Evolutionary conservation across 2,113 vertebrate genomes (phyloP), one percentile per base, ranked within the genome.

Genomic region (Acinonyx jubatus): DNA sequence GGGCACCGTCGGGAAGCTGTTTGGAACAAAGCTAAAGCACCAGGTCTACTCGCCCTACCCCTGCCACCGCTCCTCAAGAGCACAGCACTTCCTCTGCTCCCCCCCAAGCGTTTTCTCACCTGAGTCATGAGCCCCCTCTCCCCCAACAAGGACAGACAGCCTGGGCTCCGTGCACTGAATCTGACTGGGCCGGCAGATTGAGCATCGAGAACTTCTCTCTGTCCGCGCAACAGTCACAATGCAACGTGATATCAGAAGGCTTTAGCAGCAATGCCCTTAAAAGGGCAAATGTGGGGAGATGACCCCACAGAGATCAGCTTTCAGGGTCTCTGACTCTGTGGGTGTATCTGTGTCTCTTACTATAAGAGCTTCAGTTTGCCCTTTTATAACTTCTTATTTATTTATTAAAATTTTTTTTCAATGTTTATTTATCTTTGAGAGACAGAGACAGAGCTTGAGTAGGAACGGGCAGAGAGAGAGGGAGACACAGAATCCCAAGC

Each of bases 231-330:
- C 6, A 29, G 61, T 27, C 76, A 29, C 21, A 68, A 4, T 1
- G 8, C 13, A 18, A 0, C 36, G 31, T 0, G 23, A 16, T 7
- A 1, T 6, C 4, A 6, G 29, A 21, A 25, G 55, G 12, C 45
- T 10, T 61, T 2, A 36, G 33, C 74, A 16, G 73, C 21, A 16
- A 16, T 1, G 4, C 8, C 61, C 36, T 52, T 18, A 10, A 45
- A 5, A 1, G 1, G 38, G 29, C 25, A 4, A n/a, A 21, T 0
- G 38, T 11, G 9, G 5, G 14, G n/a, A 25, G n/a, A 33, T 23
- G 45, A 71, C 27, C 4, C 38, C 5, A 0, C 4, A 6, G 21
- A 12, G 33, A 18, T 1, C 31, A 1, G 0, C 38, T 1, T 7
- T 29, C 16, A 36, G n/a, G 48, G 57, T 7, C 76, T 69, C 48